Evolutionary conservation across 2,888 invertebrate genomes (phyloP).

Genomic region (Leptinotarsa juncta): DNA sequence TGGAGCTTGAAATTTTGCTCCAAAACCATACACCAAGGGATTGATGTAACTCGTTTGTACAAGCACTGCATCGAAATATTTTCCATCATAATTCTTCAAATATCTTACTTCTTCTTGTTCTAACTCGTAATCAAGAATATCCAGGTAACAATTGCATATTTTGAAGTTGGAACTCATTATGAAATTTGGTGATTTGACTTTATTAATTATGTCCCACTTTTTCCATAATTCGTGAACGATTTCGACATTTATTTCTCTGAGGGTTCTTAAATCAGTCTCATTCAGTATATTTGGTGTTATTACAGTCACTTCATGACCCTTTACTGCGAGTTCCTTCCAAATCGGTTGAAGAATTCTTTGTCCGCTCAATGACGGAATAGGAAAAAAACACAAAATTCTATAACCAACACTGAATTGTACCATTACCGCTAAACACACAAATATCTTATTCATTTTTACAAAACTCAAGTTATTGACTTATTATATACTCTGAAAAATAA

Average conservation of each 20-base stretch:
- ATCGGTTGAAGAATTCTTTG: constrained; percentile 45
- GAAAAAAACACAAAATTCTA: constrained; percentile 25
- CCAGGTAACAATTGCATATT: too few relatives aligned
- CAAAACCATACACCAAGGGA: constrained; percentile 25
- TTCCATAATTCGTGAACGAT: constrained; percentile 30
- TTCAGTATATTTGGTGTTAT: constrained; percentile 48
- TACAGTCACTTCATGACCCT: constrained; percentile 48
- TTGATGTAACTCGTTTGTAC: neutral
- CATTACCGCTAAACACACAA: neutral
- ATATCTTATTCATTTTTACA: neutral
- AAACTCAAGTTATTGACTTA: neutral
- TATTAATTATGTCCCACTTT: too few relatives aligned
- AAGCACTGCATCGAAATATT: constrained; percentile 2
- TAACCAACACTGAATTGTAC: neutral
- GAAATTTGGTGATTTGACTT: too few relatives aligned
- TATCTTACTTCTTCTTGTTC: neutral
- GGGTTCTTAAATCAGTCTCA: constrained; percentile 42
- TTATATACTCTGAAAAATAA: neutral
- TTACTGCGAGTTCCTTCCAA: constrained; percentile 48
- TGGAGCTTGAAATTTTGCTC: constrained; percentile 20
- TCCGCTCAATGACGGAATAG: constrained; percentile 34
- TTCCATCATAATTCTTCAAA: neutral
- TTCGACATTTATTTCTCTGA: constrained; percentile 49
- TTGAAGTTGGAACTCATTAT: neutral
- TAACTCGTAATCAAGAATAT: neutral